phyloP scores from a whole-genome alignment of 1,140 invertebrate species.

The Cherax destructor region DNA sequence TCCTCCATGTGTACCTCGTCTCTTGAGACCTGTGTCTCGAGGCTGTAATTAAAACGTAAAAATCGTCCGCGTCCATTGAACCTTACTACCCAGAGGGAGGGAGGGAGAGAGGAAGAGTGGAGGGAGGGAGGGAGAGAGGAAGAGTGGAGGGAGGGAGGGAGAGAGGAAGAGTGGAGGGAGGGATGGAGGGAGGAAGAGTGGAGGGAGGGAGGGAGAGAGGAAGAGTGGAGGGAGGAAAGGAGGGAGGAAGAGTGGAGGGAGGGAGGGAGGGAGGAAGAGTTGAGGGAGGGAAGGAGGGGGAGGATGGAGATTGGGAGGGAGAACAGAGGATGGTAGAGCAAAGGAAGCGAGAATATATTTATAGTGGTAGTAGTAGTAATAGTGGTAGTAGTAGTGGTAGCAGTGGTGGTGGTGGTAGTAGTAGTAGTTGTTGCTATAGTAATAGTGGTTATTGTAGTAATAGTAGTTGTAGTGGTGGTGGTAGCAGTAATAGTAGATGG shows the following conservation, averaged over 20 bases:
- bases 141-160: background rate
- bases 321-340: slow-evolving; percentile 5
- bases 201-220: background rate
- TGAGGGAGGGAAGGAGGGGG: background rate
- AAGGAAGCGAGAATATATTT: background rate
- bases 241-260: background rate
- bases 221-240: background rate
- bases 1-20: too few relatives aligned
- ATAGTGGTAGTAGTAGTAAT: too few relatives aligned
- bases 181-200: background rate
- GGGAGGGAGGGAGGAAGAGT: background rate
- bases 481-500: too few relatives aligned
- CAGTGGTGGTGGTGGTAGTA: too few relatives aligned
- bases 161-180: background rate
- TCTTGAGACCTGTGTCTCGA: too few relatives aligned
- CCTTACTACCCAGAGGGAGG: background rate
- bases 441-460: too few relatives aligned
- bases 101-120: background rate
- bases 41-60: too few relatives aligned
- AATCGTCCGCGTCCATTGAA: too few relatives aligned
- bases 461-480: too few relatives aligned
- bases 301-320: slow-evolving; percentile 6
- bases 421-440: too few relatives aligned
- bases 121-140: background rate
- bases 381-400: too few relatives aligned